Conservation (phyloP, 2,113 vertebrate species). For the Nibea albiflora region DNA sequence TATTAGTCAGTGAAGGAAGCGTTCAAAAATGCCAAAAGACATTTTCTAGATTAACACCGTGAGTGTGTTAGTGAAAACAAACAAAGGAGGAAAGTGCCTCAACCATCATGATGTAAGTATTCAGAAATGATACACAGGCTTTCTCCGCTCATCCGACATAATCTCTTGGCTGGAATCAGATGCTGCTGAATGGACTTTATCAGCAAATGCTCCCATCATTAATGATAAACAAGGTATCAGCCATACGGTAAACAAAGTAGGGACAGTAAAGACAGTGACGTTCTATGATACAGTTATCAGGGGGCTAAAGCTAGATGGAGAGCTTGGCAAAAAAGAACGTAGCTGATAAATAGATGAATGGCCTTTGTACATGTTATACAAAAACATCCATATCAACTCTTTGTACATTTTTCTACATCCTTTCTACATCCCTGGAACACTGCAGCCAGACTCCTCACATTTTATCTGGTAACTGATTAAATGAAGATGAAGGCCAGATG, state of each 20-base stretch:
- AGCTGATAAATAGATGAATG: slow-evolving; percentile 37
- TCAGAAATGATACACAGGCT: slow-evolving; percentile 71
- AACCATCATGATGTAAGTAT: slow-evolving; percentile 55
- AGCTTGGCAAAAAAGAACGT: slow-evolving; percentile 37
- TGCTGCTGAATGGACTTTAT: slow-evolving; percentile 48
- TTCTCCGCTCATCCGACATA: slow-evolving; percentile 58
- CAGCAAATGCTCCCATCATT: slow-evolving; percentile 52
- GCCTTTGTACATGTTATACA: slow-evolving; percentile 16
- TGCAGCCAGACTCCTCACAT: slow-evolving; percentile 23
- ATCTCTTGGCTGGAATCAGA: slow-evolving; percentile 52
- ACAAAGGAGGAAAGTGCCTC: slow-evolving; percentile 53
- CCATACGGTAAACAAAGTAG: slow-evolving; percentile 50
- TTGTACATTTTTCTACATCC: neutral
- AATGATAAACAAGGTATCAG: slow-evolving; percentile 58
- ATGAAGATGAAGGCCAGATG: slow-evolving; percentile 61
- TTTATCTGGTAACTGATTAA: slow-evolving; percentile 52
- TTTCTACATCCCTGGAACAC: slow-evolving; percentile 19
- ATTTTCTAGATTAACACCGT: slow-evolving; percentile 67
- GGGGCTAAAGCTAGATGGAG: slow-evolving; percentile 40
- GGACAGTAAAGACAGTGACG: slow-evolving; percentile 21
- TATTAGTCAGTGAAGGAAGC: slow-evolving; percentile 43
- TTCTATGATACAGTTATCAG: slow-evolving; percentile 18
- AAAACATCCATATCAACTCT: slow-evolving; percentile 37
- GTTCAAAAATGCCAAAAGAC: slow-evolving; percentile 51
- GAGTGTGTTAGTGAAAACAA: slow-evolving; percentile 74